Conservation (phyloP, 2,797 vertebrate genomes). For the Coranthus polyacanthus region DNA sequence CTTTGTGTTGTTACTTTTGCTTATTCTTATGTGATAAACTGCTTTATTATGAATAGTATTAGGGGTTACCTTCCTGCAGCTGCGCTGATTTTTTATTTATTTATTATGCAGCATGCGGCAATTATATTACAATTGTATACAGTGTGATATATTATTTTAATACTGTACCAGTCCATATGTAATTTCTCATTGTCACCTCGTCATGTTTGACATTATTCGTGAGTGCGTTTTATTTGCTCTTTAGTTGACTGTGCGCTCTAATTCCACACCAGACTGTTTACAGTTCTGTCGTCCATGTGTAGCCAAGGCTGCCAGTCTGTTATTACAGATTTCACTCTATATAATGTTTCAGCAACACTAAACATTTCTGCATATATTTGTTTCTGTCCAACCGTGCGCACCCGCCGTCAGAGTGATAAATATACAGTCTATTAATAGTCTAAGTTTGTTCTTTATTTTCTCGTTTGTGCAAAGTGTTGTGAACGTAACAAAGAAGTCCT, state of each 20-base stretch:
- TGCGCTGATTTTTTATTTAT: neutral
- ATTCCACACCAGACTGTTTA: slow-evolving; percentile 75
- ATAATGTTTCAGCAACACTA: slow-evolving; percentile 42
- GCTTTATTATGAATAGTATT: no score
- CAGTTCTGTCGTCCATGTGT: slow-evolving; percentile 74
- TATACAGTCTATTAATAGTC: neutral
- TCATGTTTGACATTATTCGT: neutral
- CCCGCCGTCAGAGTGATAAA: neutral
- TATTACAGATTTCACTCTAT: slow-evolving; percentile 41
- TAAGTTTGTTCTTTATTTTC: neutral
- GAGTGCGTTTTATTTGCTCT: slow-evolving; percentile 23
- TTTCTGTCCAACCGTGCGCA: neutral
- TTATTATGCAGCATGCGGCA: neutral
- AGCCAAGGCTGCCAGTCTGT: slow-evolving; percentile 72
- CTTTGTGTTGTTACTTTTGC: neutral
- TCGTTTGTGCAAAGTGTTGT: neutral
- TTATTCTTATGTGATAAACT: neutral
- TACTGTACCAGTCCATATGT: neutral
- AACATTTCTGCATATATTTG: slow-evolving; percentile 7
- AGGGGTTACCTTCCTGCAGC: neutral
- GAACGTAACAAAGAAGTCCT: neutral
- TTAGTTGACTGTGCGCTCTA: slow-evolving; percentile 52
- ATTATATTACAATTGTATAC: neutral
- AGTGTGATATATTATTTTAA: no score
- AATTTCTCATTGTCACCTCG: neutral